Evolutionary conservation across 1,140 invertebrate genomes (phyloP), one percentile per base, ranked within the genome.

Genomic region (Zaprionus kolodkinae): DNA sequence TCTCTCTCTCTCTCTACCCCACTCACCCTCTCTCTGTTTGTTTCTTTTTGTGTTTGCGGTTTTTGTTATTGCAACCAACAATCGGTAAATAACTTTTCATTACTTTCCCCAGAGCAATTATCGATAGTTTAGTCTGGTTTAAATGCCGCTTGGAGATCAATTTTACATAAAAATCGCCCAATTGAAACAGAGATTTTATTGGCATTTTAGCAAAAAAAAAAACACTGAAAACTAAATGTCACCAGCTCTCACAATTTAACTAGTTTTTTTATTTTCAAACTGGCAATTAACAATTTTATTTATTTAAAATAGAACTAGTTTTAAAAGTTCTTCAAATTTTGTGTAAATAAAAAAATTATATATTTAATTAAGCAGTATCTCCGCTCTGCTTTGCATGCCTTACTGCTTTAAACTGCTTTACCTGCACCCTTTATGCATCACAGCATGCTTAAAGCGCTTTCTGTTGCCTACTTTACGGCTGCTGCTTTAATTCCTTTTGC

Each of bases 401-500:
- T n/a, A n/a, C n/a, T n/a, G n/a, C n/a, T n/a, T n/a, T n/a, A n/a
- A n/a, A n/a, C n/a, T n/a, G n/a, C n/a, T n/a, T n/a, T n/a, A n/a
- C n/a, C n/a, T n/a, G n/a, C n/a, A n/a, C n/a, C n/a, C n/a, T n/a
- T n/a, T n/a, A n/a, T n/a, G n/a, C n/a, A n/a, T n/a, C n/a, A n/a
- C n/a, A n/a, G 21, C 2, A 21, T 11, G 45, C 10, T 21, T 48
- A 11, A 11, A 21, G 15, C 15, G 2, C 43, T 9, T 6, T 17
- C 15, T 48, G 45, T 74, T 70, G 82, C 72, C 74, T 70, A 55
- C 69, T 81, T 78, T 69, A 21, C 52, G 56, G 54, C 33, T 1
- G 10, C 25, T n/a, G 52, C 2, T 33, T 21, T 9, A 55, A 55
- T 43, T 43, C 13, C 35, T 60, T 13, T 13, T n/a, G 36, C 21